These are phyloP conservation scores for Dolichallabes microphthalmus DNA, from an alignment of 2,113 vertebrate genomes.

Conservation along the genomic window DNA sequence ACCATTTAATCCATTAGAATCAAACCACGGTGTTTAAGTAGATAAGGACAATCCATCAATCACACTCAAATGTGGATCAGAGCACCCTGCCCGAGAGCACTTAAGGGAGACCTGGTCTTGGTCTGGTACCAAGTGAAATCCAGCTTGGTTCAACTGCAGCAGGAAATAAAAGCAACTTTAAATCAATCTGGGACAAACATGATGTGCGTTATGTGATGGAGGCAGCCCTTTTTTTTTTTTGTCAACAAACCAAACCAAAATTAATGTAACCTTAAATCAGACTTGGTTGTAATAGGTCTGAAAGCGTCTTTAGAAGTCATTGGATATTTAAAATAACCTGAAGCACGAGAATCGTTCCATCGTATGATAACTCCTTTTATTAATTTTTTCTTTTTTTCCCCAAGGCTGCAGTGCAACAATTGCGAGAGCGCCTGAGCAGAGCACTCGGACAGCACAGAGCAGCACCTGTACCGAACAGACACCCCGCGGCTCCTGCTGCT, in stretches of 20 bases:
- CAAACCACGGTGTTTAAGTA: not conserved
- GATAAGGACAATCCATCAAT: not conserved
- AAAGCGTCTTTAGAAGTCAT: not conserved
- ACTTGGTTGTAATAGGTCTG: not conserved
- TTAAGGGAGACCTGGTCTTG: not conserved
- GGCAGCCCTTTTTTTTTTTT: not conserved
- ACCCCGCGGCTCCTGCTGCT: conserved; percentile 56
- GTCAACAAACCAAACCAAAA: not conserved
- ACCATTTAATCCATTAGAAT: not conserved
- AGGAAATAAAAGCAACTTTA: not conserved
- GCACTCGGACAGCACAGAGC: conserved; percentile 79
- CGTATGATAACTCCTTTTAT: not conserved
- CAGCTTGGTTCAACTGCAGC: not conserved
- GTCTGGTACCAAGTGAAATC: not conserved
- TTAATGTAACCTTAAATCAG: not conserved
- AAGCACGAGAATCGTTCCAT: not conserved
- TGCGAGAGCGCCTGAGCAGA: conserved; percentile 83
- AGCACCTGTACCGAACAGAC: conserved; percentile 55
- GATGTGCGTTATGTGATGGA: not conserved
- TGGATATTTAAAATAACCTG: not conserved
- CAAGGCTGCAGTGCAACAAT: conserved; percentile 79
- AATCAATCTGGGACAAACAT: not conserved
- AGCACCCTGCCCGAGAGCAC: not conserved
- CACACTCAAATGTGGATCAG: not conserved
- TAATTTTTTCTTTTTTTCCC: not conserved